A percentile compares a stretch with the other conserved stretches of the same genome.
Conservation (phyloP, 2,888 invertebrate species). For the Stenotaenia linearis region DNA sequence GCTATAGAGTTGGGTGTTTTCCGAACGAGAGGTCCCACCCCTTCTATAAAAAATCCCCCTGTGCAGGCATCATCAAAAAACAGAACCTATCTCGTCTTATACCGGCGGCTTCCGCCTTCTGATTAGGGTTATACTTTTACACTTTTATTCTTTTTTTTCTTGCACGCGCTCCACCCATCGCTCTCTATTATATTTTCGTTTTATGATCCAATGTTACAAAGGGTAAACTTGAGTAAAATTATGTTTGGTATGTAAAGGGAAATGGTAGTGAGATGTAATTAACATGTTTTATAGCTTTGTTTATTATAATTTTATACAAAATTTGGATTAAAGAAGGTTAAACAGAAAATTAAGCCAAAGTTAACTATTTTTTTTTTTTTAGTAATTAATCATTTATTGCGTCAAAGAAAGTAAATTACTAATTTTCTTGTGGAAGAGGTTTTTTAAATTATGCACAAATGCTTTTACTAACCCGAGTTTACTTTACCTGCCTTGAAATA, state of each 20-base stretch:
- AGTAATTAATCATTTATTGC: too few relatives aligned
- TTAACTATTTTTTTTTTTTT: too few relatives aligned
- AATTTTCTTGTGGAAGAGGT: too few relatives aligned
- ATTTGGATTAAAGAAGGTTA: too few relatives aligned
- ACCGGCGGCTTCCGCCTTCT: not conserved
- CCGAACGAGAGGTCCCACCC: constrained; percentile 15
- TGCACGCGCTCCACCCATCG: not conserved
- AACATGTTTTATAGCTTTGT: too few relatives aligned
- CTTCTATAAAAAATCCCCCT: constrained; percentile 6
- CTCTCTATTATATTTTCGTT: not conserved
- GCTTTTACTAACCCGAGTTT: too few relatives aligned
- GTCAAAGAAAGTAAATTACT: too few relatives aligned
- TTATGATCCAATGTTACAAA: not conserved
- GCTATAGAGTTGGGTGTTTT: constrained; percentile 11
- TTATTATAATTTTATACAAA: too few relatives aligned
- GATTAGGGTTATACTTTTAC: constrained; percentile 1
- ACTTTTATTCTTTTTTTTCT: not conserved
- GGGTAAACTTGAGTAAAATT: not conserved
- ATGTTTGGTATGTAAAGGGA: not conserved
- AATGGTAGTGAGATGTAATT: too few relatives aligned
- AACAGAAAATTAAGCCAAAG: too few relatives aligned
- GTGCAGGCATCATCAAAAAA: constrained; percentile 17
- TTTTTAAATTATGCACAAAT: too few relatives aligned
- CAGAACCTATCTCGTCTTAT: constrained; percentile 1
- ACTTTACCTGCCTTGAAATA: too few relatives aligned